Base-by-base conservation (phyloP, 1,140 invertebrate species). In the Heterodera carotae region DNA sequence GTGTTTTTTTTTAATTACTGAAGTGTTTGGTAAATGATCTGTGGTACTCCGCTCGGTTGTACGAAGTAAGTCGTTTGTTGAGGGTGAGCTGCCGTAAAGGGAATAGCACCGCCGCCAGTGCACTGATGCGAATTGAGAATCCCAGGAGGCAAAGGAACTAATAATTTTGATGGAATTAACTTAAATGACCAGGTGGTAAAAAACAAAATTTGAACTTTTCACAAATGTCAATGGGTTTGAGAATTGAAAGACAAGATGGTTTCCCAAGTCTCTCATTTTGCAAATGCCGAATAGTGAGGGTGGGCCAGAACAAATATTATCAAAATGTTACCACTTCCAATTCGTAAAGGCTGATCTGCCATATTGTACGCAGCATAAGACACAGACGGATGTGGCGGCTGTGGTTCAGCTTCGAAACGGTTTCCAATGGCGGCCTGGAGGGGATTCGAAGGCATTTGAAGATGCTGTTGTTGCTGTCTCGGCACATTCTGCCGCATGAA, bases 11-110 rank as follows among this genome's bases (percentile, higher is more conserved):
- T 22, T 72, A 34, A n/a, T 76, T 29, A 76, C 75, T 76, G 75
- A 56, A 76, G 34, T 72, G 75, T 71, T 27, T 76, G 75, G 64
- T 76, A 76, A 48, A 76, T 76, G 43, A 76, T 72, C 25, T 76
- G 75, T 43, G 67, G 75, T 8, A 67, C 39, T 22, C 34, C 33
- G 10, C 56, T 64, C 36, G 27, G 72, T 36, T 74, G 72, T 31
- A 74, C 64, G 25, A 74, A 74, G 29, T 74, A 74, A 27, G 72
- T 25, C 5, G 48, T 22, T n/a, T 25, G 10, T 34, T 27, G 56
- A 18, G 43, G 72, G 12, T 59, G 27, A 56, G 64, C 48, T 29
- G 39, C 29, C 25, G 62, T 27, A 22, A 66, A 66, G 12, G 27
- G 62, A 27, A 66, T 66, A 34, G 62, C 62, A 22, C 62, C 62